phyloP scores from a whole-genome alignment of 2,888 invertebrate species.

The Andricus curvator region DNA sequence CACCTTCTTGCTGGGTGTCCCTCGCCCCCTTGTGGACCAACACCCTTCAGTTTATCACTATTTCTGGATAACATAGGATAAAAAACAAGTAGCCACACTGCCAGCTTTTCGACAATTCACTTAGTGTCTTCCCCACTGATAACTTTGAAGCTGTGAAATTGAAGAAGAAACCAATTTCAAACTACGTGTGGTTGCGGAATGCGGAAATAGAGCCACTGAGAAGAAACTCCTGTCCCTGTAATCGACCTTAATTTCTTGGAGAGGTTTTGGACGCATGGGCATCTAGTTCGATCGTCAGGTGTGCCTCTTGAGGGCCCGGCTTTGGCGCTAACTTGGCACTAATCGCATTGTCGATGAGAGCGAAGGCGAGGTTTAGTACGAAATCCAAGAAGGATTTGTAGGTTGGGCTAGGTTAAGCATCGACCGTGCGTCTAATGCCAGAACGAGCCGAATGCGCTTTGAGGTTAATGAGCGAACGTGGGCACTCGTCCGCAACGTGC shows the following conservation, averaged over 20 bases:
- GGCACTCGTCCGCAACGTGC: constrained; percentile 11
- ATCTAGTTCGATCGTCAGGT: constrained; percentile 1
- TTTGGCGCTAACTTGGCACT: constrained; percentile 12
- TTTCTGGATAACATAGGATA: not conserved
- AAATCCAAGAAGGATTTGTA: constrained; percentile 35
- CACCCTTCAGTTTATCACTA: too few relatives aligned
- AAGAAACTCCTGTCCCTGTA: not conserved
- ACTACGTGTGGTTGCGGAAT: not conserved
- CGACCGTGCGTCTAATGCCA: constrained; percentile 33
- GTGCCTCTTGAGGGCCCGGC: constrained; percentile 15
- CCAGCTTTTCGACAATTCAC: not conserved
- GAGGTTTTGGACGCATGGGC: constrained; percentile 22
- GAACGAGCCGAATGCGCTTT: constrained; percentile 37
- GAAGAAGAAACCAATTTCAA: constrained; percentile 5
- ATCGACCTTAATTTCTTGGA: constrained; percentile 10
- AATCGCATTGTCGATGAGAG: constrained; percentile 37
- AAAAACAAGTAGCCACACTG: not conserved
- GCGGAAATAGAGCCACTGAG: not conserved
- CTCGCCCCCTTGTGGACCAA: not conserved
- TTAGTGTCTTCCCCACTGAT: not conserved
- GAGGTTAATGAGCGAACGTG: constrained; percentile 41
- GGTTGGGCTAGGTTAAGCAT: constrained; percentile 27
- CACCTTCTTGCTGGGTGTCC: too few relatives aligned
- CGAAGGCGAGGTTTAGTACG: constrained; percentile 40
- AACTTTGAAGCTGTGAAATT: not conserved